A percentile compares a stretch with the other conserved stretches of the same genome.
Conservation (phyloP, 2,113 vertebrate species). For the Fulica atra region DNA sequence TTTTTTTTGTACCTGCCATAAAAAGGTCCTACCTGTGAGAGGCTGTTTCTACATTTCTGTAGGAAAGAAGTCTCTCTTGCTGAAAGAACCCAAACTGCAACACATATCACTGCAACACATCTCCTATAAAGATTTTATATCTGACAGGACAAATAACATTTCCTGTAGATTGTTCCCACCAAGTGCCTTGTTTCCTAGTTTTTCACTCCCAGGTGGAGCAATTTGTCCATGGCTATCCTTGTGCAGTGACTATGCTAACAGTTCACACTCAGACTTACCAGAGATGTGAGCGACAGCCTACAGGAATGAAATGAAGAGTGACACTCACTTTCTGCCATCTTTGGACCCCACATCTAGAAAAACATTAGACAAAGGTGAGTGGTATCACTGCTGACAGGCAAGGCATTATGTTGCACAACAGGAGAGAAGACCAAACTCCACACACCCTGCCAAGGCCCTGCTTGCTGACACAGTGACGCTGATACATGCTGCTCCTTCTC, state of each 20-base stretch:
- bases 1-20: neutral
- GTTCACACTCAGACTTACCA: neutral
- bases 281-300: neutral
- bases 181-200: neutral
- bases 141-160: neutral
- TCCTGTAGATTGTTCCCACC: neutral
- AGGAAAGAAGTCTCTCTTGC: neutral
- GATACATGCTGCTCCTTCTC: neutral
- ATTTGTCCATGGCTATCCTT: neutral
- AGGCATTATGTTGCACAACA: fast-evolving
- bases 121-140: neutral
- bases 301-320: neutral
- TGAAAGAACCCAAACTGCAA: neutral
- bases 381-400: neutral
- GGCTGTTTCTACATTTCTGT: neutral
- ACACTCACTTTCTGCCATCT: neutral
- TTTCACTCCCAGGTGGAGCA: neutral
- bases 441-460: fast-evolving
- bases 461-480: neutral
- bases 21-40: neutral
- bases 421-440: neutral
- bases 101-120: neutral
- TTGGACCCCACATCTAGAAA: neutral
- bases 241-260: neutral
- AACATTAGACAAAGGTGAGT: neutral